phyloP scores from a whole-genome alignment of 2,113 vertebrate species.

The Daboia siamensis region DNA sequence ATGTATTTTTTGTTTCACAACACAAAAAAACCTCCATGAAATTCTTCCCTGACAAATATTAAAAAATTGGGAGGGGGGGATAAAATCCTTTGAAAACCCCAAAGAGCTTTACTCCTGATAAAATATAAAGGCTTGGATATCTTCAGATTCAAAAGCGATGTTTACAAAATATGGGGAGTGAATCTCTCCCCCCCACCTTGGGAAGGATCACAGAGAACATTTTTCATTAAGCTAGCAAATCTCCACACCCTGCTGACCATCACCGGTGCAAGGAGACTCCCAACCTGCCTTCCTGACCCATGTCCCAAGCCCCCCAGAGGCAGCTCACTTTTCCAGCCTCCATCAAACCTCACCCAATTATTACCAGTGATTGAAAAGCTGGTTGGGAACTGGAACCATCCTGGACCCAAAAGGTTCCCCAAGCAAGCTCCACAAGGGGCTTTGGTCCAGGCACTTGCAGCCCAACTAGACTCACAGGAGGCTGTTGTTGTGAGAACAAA shows the following conservation, averaged over 20 bases:
- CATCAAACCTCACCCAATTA: neutral
- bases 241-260: neutral
- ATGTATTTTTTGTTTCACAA: neutral
- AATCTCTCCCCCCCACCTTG: neutral
- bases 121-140: too few relatives aligned
- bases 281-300: neutral
- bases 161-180: neutral
- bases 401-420: neutral
- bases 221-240: neutral
- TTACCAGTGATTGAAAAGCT: neutral
- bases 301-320: neutral
- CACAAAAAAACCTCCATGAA: neutral
- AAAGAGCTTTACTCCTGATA: too few relatives aligned
- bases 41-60: neutral
- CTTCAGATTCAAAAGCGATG: neutral
- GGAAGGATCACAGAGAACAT: neutral
- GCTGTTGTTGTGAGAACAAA: neutral
- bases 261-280: too few relatives aligned
- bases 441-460: neutral
- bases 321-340: neutral
- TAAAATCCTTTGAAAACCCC: accelerated
- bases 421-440: neutral
- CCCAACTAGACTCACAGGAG: accelerated
- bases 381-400: neutral
- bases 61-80: neutral